Evolutionary conservation across 2,888 invertebrate genomes (phyloP).

Genomic region (Acanthoscelides obtectus): DNA sequence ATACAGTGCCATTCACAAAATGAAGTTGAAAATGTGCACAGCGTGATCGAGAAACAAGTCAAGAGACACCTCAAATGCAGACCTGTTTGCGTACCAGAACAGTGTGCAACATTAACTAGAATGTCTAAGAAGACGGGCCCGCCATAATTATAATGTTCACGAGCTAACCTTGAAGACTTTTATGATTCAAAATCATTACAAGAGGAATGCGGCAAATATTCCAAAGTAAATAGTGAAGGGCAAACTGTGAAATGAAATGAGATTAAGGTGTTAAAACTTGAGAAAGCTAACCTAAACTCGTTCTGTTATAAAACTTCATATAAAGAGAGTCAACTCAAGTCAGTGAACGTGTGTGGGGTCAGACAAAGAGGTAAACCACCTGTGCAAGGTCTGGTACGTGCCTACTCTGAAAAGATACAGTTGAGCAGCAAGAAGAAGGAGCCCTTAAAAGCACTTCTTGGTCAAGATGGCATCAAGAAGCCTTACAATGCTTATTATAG

Average conservation of each 20-base stretch:
- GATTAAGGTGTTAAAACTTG: neutral
- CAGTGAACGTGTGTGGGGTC: neutral
- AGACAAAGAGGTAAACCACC: neutral
- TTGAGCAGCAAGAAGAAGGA: constrained; percentile 1
- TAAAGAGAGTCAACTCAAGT: neutral
- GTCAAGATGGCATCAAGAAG: too few relatives aligned
- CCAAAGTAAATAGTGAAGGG: neutral
- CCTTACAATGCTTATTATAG: too few relatives aligned
- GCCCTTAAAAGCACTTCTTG: neutral
- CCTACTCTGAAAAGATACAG: neutral
- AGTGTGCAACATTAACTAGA: constrained; percentile 11
- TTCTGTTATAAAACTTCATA: constrained; percentile 4
- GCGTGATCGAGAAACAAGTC: constrained; percentile 11
- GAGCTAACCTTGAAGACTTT: neutral
- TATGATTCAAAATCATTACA: too few relatives aligned
- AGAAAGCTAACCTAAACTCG: neutral
- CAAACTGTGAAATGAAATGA: neutral
- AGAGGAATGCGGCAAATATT: neutral
- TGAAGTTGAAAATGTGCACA: constrained; percentile 12
- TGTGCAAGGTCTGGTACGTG: neutral
- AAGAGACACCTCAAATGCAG: constrained; percentile 8
- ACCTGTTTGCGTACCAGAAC: constrained; percentile 12
- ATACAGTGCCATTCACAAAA: constrained; percentile 12
- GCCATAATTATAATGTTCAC: neutral
- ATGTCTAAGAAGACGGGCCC: constrained; percentile 10